Percentiles rank a stretch among this genome's conserved stretches.
phyloP scores from a whole-genome alignment of 30 jellyfish, hydroid and myxozoan species.

The Aurelia sp. region DNA sequence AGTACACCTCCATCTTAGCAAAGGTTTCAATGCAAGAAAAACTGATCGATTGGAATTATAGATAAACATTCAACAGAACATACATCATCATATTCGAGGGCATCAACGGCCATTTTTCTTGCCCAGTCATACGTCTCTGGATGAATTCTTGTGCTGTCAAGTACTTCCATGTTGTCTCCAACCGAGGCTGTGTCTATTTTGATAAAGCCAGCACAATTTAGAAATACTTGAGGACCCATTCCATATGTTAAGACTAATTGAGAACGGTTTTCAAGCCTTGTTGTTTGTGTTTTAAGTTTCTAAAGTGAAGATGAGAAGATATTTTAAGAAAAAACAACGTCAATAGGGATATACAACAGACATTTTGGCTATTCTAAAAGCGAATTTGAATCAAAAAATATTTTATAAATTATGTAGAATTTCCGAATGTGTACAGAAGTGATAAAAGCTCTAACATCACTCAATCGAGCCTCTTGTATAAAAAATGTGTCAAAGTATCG shows the following conservation, averaged over 20 bases:
- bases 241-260: conserved; percentile 95
- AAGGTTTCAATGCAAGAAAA: no score
- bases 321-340: no score
- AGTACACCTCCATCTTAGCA: no score
- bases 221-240: conserved; percentile 98
- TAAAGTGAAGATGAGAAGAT: background rate
- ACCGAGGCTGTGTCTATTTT: conserved; percentile 80
- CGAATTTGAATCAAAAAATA: no score
- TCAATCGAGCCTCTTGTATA: no score
- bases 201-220: conserved; percentile 98
- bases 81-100: conserved; percentile 96
- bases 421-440: no score
- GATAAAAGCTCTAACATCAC: no score
- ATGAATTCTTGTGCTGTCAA: conserved; percentile 97
- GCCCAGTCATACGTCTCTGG: conserved; percentile 99
- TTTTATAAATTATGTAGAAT: no score
- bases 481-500: no score
- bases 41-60: no score
- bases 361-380: no score
- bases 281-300: conserved; percentile 83
- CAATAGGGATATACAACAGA: no score
- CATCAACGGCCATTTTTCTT: conserved; percentile 97
- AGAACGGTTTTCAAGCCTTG: conserved; percentile 94
- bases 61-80: background rate
- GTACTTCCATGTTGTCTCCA: conserved; percentile 90